These are phyloP conservation scores for Deilephila porcellus DNA, from an alignment of 2,888 invertebrate genomes.

Conservation along the genomic window DNA sequence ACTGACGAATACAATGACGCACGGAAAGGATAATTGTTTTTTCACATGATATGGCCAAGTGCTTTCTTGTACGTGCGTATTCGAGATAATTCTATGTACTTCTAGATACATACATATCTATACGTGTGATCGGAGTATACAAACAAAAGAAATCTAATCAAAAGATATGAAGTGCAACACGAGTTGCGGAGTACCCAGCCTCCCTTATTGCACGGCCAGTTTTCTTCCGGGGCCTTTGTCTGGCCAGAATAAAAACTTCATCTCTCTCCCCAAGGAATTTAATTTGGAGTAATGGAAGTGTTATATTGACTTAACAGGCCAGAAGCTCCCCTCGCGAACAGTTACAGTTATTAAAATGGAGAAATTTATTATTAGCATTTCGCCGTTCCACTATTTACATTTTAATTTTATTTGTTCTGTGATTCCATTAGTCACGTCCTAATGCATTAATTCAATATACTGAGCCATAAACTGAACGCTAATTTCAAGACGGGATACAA, in stretches of 20 bases:
- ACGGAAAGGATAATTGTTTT: background rate
- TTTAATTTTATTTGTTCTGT: constrained; percentile 84
- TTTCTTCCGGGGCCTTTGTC: constrained; percentile 71
- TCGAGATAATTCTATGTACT: background rate
- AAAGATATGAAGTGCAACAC: constrained; percentile 46
- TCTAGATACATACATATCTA: background rate
- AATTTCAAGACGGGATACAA: constrained; percentile 46
- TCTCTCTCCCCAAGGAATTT: constrained; percentile 83
- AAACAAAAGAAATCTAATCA: constrained; percentile 37
- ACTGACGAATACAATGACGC: constrained; percentile 10
- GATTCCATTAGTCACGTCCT: constrained; percentile 81
- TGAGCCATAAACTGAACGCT: constrained; percentile 54
- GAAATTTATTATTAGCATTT: constrained; percentile 85
- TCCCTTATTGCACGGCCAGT: constrained; percentile 60
- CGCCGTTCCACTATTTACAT: constrained; percentile 82
- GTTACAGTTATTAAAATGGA: constrained; percentile 85
- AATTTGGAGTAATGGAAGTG: constrained; percentile 85
- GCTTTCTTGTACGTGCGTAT: too few relatives aligned
- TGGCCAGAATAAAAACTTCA: constrained; percentile 81
- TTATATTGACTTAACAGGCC: constrained; percentile 85
- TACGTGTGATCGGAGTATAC: background rate
- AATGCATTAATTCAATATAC: constrained; percentile 76
- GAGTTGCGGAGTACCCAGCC: constrained; percentile 43
- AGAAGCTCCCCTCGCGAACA: constrained; percentile 78
- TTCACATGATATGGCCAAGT: background rate